Evolutionary conservation across 2,797 vertebrate species (phyloP).

Genomic region (Prunella strophiata): DNA sequence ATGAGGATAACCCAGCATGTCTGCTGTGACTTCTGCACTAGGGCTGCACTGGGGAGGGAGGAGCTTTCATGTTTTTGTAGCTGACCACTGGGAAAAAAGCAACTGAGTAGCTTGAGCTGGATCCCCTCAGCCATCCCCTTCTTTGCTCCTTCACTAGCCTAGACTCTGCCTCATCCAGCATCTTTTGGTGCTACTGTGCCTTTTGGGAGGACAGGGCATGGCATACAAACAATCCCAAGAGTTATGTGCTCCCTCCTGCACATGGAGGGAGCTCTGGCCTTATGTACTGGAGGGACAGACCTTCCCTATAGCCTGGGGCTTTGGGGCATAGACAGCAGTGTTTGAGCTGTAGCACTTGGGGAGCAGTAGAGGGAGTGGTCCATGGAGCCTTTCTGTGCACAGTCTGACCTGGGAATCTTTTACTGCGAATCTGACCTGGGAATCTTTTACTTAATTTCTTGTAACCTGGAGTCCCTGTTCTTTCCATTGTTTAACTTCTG

Average conservation of each 20-base stretch:
- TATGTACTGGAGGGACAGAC: not conserved
- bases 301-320: fast-evolving
- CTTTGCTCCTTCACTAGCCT: not conserved
- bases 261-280: not conserved
- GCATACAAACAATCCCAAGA: not conserved
- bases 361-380: not conserved
- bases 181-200: not conserved
- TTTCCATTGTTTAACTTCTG: not conserved
- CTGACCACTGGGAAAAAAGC: not conserved
- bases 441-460: not conserved
- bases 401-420: not conserved
- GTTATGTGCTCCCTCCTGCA: not conserved
- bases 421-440: not conserved
- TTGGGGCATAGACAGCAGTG: not conserved
- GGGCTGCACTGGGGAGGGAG: not conserved
- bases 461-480: not conserved
- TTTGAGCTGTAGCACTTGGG: not conserved
- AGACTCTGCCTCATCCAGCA: not conserved
- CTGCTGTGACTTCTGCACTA: not conserved
- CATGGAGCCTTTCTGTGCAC: not conserved
- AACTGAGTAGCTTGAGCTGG: not conserved
- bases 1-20: not conserved
- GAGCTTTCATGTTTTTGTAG: not conserved
- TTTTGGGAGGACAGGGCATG: not conserved
- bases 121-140: not conserved